A percentile compares a stretch with the other conserved stretches of the same genome.
phyloP scores from a whole-genome alignment of 2,113 vertebrate species.

The Oryzias woworae region DNA sequence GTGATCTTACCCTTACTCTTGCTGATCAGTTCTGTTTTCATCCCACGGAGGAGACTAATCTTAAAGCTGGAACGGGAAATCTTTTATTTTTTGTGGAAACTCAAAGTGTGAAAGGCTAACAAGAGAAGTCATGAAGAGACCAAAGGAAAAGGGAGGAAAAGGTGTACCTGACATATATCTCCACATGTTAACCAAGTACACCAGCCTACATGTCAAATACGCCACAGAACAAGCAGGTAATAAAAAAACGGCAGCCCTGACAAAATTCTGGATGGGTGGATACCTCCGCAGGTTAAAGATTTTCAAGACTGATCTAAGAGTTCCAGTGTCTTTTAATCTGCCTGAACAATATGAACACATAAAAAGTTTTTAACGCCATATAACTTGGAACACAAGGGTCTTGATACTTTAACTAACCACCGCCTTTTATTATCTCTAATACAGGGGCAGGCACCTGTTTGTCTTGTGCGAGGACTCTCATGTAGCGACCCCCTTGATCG shows the following conservation, averaged over 20 bases:
- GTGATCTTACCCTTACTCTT: conserved; percentile 3
- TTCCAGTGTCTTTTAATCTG: background rate
- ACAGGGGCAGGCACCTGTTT: too few relatives aligned
- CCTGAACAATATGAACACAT: background rate
- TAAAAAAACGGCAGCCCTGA: background rate
- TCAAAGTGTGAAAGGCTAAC: background rate
- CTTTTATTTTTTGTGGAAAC: background rate
- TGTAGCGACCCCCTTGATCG: background rate
- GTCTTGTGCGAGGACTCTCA: too few relatives aligned
- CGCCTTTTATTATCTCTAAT: too few relatives aligned
- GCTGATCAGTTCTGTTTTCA: background rate
- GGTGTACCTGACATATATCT: background rate
- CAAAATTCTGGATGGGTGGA: background rate
- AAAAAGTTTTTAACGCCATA: background rate
- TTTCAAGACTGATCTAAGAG: background rate
- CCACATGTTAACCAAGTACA: background rate
- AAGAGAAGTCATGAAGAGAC: background rate
- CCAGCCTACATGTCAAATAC: background rate
- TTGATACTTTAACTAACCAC: too few relatives aligned
- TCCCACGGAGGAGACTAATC: background rate
- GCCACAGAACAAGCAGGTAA: background rate
- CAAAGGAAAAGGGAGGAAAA: background rate
- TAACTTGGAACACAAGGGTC: too few relatives aligned
- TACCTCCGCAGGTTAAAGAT: background rate
- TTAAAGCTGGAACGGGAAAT: background rate